Conservation (phyloP, 2,113 vertebrate genomes). For the Cinclus mexicanus region DNA sequence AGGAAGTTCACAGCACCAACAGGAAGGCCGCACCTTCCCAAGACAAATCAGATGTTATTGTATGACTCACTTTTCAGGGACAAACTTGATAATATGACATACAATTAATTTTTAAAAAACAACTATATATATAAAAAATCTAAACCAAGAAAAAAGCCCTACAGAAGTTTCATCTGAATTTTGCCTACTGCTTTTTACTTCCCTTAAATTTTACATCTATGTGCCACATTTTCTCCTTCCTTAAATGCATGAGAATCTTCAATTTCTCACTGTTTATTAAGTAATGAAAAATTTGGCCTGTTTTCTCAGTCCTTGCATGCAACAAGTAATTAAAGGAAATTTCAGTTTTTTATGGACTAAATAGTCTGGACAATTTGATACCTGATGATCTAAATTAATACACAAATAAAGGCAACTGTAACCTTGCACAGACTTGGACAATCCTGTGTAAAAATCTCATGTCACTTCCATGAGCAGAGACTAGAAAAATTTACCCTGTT, state of each 20-base stretch:
- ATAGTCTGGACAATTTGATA: background rate
- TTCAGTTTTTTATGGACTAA: background rate
- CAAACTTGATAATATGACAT: slow-evolving; percentile 1
- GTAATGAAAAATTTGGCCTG: background rate
- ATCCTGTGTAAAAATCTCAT: background rate
- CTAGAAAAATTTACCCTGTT: background rate
- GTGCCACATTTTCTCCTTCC: background rate
- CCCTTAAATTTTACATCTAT: background rate
- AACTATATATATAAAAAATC: accelerated
- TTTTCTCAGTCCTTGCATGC: background rate
- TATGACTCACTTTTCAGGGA: slow-evolving; percentile 29
- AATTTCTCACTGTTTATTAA: background rate
- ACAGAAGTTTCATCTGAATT: background rate
- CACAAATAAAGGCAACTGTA: background rate
- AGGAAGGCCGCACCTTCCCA: slow-evolving; percentile 45
- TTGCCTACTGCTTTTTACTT: background rate
- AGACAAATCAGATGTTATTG: slow-evolving; percentile 27
- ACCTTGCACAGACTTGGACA: background rate
- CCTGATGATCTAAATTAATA: background rate
- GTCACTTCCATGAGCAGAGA: background rate
- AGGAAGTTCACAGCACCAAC: slow-evolving; percentile 42
- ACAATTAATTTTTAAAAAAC: background rate
- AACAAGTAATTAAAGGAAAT: background rate
- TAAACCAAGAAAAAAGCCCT: accelerated
- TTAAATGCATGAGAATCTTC: background rate